These are phyloP conservation scores for Athripsodes cinereus DNA, from an alignment of 2,888 invertebrate species.

Conservation along the genomic window DNA sequence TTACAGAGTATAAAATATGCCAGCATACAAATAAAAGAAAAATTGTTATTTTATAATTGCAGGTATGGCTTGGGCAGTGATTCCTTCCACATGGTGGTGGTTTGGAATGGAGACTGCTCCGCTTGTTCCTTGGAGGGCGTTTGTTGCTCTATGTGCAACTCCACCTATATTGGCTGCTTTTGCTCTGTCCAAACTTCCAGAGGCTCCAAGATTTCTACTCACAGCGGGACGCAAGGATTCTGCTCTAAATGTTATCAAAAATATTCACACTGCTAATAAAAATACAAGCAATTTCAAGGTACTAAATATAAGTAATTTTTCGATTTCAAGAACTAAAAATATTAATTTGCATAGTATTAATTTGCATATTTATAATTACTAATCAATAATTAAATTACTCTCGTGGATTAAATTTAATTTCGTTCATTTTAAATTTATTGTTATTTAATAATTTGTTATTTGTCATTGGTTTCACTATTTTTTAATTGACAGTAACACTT, in stretches of 20 bases:
- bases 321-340: no score
- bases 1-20: no score
- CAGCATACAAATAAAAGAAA: no score
- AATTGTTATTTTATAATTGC: slow-evolving; percentile 8
- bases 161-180: slow-evolving; percentile 50
- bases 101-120: slow-evolving; percentile 28
- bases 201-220: slow-evolving; percentile 52
- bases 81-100: slow-evolving; percentile 31
- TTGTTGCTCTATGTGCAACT: slow-evolving; percentile 55
- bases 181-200: slow-evolving; percentile 49
- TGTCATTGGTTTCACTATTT: no score
- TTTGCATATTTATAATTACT: no score
- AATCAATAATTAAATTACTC: no score
- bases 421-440: no score
- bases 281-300: slow-evolving; percentile 30
- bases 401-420: no score
- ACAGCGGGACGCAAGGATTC: slow-evolving; percentile 45
- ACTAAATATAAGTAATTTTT: no score
- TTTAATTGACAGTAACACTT: no score
- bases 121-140: slow-evolving; percentile 53
- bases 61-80: slow-evolving; percentile 46
- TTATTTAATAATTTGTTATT: no score
- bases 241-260: slow-evolving; percentile 48
- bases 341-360: no score
- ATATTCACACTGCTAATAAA: slow-evolving; percentile 51